Evolutionary conservation across 2,888 invertebrate genomes (phyloP), one percentile per base, ranked within the genome.

Genomic region (Dynastes tityus): DNA sequence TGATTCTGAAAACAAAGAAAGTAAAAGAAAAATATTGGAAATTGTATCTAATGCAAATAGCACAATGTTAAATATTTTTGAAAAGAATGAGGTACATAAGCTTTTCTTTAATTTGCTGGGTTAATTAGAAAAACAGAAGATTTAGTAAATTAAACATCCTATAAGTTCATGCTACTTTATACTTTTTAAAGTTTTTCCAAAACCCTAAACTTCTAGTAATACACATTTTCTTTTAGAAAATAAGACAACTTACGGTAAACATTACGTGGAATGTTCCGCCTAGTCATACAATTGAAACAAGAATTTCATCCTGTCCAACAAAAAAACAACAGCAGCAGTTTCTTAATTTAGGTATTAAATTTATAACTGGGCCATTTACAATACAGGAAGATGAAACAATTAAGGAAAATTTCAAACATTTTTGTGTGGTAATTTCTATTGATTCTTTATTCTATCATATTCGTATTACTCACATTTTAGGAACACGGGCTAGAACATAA

Each of bases 381-480:
- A 76, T 49, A 45, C 16, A 5, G 0, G 79, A 79, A 71, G 76
- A 79, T 64, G 27, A 71, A n/a, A 61, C n/a, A 1, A 79, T 79
- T 55, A 45, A 37, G 3, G 5, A 13, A 2, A 79, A 79, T 27
- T 79, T 79, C 22, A 29, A 71, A 70, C 40, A 64, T 0, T 79
- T 79, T 70, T 79, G 79, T 37, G 29, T 22, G 61, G 40, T 70
- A 27, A 11, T 49, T 51, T 11, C 8, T 29, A 8, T 6, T 53
- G 27, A 13, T 71, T 71, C 6, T 71, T 55, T 16, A 29, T 37
- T 11, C n/a, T 55, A 27, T 61, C 32, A 63, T 27, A 49, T 45
- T n/a, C 16, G 29, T 58, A 40, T 63, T 63, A 6, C 45, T 8
- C 1, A 6, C 64, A 27, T 64, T 78, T 65, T 74, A 78, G 78